These are phyloP conservation scores for Tor tambroides DNA, from an alignment of 2,113 vertebrate genomes.

Conservation along the genomic window DNA sequence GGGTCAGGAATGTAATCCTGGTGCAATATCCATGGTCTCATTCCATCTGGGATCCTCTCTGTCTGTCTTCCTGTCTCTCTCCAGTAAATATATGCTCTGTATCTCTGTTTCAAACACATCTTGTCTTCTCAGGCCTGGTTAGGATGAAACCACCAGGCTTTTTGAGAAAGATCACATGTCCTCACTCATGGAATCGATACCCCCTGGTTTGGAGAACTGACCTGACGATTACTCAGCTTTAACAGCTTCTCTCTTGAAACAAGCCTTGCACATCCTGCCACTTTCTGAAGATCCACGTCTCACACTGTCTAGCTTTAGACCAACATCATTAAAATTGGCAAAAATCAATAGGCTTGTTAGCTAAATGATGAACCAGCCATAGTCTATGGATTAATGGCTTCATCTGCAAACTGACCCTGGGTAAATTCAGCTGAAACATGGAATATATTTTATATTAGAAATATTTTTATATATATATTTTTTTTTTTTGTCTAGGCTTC, in stretches of 20 bases:
- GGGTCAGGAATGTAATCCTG: conserved; percentile 34
- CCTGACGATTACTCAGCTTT: neutral
- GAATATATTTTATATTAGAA: no score
- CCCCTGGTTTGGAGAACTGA: neutral
- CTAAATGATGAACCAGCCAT: neutral
- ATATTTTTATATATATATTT: neutral
- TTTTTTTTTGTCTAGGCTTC: neutral
- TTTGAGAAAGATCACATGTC: neutral
- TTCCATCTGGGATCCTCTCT: neutral
- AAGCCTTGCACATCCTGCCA: neutral
- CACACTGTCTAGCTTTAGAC: neutral
- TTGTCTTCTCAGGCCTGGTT: neutral
- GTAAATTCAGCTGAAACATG: neutral
- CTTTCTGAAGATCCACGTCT: neutral
- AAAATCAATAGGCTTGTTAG: conserved; percentile 5
- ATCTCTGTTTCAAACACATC: neutral
- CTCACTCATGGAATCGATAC: neutral
- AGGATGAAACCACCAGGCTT: neutral
- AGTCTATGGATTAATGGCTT: neutral
- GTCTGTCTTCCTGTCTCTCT: neutral
- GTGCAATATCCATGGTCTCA: neutral
- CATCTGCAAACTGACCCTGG: neutral
- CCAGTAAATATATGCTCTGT: neutral
- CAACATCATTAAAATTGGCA: neutral
- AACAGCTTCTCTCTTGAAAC: neutral